Evolutionary conservation across 92 coral and sea anemone genomes (phyloP), one percentile per base, ranked within the genome.

Genomic region (Isaurus tuberculatus): DNA sequence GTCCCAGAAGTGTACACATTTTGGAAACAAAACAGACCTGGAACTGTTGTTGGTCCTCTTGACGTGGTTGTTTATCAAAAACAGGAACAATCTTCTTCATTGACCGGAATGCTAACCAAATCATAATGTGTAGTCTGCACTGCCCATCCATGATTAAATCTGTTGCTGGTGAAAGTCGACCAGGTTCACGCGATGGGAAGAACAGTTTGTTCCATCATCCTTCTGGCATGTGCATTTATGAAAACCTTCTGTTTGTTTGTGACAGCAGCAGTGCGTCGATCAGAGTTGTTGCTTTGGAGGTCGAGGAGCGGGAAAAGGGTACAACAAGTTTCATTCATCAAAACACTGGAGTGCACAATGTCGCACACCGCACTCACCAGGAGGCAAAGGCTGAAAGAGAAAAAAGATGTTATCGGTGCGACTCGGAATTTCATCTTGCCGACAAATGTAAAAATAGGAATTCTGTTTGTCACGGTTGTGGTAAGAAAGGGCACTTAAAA

Each of bases 181-280:
- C 88, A 84, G 91, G 88, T 60, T 88, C 48, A 78, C 88, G 88
- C 64, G 86, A 84, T 36, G 91, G 91, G 23, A 88, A 57, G 64
- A 84, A 78, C n/a, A 79, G 91, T 84, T 71, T 84, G 83, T 88
- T 84, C 72, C 88, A 84, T 32, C 70, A 84, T 88, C 83, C 86
- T 42, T 84, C 79, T 4, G 88, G 88, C 22, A 66, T 84, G 60
- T 88, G 88, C 72, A 84, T 79, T 16, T 88, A 88, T 31, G 88
- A 22, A 34, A 88, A 34, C 88, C 91, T 55, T 79, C 69, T 88
- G 49, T 88, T 86, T 67, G 65, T 73, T 72, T 55, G 51, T 49
- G 20, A 49, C 68, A 88, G 91, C 53, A 66, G 87, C 66, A 87
- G 82, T 66, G 87, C 68, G 64, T 73, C 87, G 63, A 73, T 87